phyloP scores from a whole-genome alignment of 2,113 vertebrate genomes.

The Callorhinus ursinus region DNA sequence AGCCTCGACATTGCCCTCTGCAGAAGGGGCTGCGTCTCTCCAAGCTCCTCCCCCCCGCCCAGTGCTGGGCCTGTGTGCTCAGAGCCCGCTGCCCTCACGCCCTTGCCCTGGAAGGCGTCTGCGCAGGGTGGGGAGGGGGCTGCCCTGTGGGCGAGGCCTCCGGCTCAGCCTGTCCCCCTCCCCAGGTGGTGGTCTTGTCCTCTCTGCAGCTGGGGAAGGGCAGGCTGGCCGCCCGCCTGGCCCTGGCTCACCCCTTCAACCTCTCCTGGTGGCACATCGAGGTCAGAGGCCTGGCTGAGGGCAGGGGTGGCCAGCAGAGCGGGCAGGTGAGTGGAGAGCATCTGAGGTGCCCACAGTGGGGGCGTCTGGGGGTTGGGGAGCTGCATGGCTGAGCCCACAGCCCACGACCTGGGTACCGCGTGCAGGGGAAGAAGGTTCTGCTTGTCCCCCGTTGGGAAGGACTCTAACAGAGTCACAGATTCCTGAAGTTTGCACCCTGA shows the following conservation, averaged over 20 bases:
- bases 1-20: not conserved
- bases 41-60: fast-evolving
- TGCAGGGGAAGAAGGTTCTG: not conserved
- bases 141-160: too few species aligned
- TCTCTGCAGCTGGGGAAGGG: constrained; percentile 82
- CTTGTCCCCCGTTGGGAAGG: not conserved
- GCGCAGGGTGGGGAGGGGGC: fast-evolving
- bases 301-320: constrained; percentile 78
- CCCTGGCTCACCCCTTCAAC: constrained; percentile 87
- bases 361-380: not conserved
- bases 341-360: fast-evolving
- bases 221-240: constrained; percentile 75
- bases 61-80: not conserved
- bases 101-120: not conserved
- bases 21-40: not conserved
- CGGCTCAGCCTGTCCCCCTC: not conserved
- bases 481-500: fast-evolving
- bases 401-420: fast-evolving
- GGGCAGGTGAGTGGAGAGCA: constrained; percentile 82
- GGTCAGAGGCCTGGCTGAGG: constrained; percentile 81
- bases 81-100: not conserved
- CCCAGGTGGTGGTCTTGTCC: constrained; percentile 84
- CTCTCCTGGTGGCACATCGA: constrained; percentile 83
- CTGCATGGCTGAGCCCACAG: fast-evolving
- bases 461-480: not conserved